Percentiles rank a stretch among this genome's conserved stretches.
Evolutionary conservation across 2,113 vertebrate genomes (phyloP).

Genomic region (Seriola quinqueradiata): DNA sequence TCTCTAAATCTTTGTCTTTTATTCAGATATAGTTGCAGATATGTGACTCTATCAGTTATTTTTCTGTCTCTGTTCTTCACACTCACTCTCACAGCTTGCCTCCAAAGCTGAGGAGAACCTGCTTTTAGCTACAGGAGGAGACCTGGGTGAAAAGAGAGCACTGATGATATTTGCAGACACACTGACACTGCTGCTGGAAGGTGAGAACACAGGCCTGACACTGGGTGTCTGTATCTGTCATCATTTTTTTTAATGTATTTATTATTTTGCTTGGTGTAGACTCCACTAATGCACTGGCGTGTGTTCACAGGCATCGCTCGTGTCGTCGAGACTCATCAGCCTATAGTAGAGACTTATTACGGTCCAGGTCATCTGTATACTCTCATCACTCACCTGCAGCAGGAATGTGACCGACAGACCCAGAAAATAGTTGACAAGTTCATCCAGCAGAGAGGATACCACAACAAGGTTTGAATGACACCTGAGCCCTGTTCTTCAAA

Average conservation of each 20-base stretch:
- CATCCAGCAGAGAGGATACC: constrained; percentile 93
- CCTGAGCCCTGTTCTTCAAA: not conserved
- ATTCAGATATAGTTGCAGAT: not conserved
- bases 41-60: not conserved
- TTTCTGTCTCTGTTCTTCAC: not conserved
- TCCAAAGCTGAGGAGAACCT: constrained; percentile 96
- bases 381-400: constrained; percentile 94
- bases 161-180: constrained; percentile 95
- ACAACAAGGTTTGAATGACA: constrained; percentile 88
- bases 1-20: not conserved
- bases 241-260: not conserved
- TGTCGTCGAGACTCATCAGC: constrained; percentile 96
- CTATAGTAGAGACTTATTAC: constrained; percentile 98
- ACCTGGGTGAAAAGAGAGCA: constrained; percentile 92
- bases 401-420: constrained; percentile 94
- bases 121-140: constrained; percentile 89
- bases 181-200: constrained; percentile 95
- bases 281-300: not conserved
- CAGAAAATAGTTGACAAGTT: constrained; percentile 97
- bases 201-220: constrained; percentile 71
- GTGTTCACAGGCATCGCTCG: constrained; percentile 91
- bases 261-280: not conserved
- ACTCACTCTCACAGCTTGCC: constrained; percentile 85
- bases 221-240: not conserved
- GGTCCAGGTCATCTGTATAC: constrained; percentile 94